A percentile compares a stretch with the other conserved stretches of the same genome.
These are phyloP conservation scores for Heliothis virescens DNA, from an alignment of 1,140 invertebrate genomes.

Conservation along the genomic window DNA sequence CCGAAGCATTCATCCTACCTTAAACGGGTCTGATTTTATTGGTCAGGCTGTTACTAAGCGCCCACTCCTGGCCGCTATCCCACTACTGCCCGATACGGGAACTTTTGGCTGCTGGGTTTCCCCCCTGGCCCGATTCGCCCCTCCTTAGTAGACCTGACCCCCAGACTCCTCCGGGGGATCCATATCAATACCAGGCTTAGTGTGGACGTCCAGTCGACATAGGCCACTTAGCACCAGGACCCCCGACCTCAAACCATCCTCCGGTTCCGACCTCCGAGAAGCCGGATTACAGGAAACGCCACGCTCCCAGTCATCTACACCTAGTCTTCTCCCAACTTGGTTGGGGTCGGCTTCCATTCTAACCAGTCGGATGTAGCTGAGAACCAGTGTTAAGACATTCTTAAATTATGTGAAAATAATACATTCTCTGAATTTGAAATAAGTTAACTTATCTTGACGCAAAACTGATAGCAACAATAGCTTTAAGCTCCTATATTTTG, in stretches of 20 bases:
- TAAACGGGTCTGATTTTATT: constrained; percentile 94
- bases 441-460: not conserved
- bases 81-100: constrained; percentile 98
- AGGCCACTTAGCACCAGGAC: constrained; percentile 89
- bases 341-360: too few species aligned
- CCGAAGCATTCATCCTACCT: too few species aligned
- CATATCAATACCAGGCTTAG: constrained; percentile 98
- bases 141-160: constrained; percentile 96
- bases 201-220: constrained; percentile 94
- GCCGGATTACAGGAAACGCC: constrained; percentile 97
- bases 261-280: constrained; percentile 94
- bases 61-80: constrained; percentile 98
- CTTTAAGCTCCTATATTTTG: not conserved
- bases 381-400: too few species aligned
- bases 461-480: constrained; percentile 7
- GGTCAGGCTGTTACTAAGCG: constrained; percentile 92
- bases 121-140: constrained; percentile 98
- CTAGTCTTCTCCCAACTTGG: too few species aligned
- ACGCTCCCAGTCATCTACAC: constrained; percentile 94
- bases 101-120: constrained; percentile 91
- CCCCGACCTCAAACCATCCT: constrained; percentile 95
- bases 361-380: too few species aligned
- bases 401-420: too few species aligned
- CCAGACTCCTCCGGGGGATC: constrained; percentile 92
- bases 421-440: not conserved